Percentiles rank a stretch among this genome's conserved stretches.
Evolutionary conservation across 1,140 invertebrate genomes (phyloP).

Genomic region (Cydia strobilella): DNA sequence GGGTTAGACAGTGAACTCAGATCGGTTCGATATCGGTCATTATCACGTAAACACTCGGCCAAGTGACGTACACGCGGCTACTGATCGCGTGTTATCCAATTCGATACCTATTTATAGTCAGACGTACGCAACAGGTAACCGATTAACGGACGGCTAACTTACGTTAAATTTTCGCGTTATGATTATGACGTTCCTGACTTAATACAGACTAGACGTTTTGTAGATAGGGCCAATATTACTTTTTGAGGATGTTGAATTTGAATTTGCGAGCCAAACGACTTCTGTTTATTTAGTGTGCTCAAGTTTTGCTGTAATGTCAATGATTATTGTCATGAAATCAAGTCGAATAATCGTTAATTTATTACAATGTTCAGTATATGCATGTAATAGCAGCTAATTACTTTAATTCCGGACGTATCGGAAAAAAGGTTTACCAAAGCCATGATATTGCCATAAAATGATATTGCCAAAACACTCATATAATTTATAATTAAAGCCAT

Average conservation of each 20-base stretch:
- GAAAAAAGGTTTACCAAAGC: too few species aligned
- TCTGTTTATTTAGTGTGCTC: not conserved
- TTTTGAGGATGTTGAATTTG: not conserved
- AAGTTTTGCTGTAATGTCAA: not conserved
- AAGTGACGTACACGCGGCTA: slow-evolving; percentile 31
- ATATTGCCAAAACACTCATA: too few species aligned
- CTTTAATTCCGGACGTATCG: too few species aligned
- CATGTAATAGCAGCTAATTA: too few species aligned
- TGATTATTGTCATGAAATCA: not conserved
- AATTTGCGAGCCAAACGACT: not conserved
- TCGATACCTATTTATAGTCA: slow-evolving; percentile 23
- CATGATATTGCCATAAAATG: too few species aligned
- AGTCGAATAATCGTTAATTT: not conserved
- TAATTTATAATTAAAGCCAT: too few species aligned
- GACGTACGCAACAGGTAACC: slow-evolving; percentile 23
- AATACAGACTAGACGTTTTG: not conserved
- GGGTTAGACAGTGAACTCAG: slow-evolving; percentile 4
- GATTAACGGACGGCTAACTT: slow-evolving; percentile 15
- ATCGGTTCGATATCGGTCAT: slow-evolving; percentile 37
- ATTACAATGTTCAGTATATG: not conserved
- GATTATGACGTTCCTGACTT: not conserved
- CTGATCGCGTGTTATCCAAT: slow-evolving; percentile 10
- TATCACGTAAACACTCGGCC: slow-evolving; percentile 37
- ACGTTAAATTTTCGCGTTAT: not conserved
- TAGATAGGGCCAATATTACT: not conserved